A percentile compares a stretch with the other conserved stretches of the same genome.
phyloP scores from a whole-genome alignment of 2,113 vertebrate genomes.

The Thunnus thynnus region DNA sequence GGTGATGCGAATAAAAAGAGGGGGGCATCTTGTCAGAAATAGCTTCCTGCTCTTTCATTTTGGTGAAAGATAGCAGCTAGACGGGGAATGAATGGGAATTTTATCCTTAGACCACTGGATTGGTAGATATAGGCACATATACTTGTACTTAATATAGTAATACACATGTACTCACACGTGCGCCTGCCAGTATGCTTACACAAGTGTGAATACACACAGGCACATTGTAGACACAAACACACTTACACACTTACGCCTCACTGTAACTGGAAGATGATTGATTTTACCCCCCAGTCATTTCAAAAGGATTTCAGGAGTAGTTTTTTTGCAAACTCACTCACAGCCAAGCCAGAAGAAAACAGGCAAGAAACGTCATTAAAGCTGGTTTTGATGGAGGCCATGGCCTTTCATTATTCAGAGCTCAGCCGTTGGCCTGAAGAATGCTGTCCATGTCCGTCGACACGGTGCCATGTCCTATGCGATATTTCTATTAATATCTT shows the following conservation, averaged over 20 bases:
- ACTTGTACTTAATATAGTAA: not conserved
- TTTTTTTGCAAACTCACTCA: slow-evolving; percentile 39
- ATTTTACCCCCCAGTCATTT: slow-evolving; percentile 58
- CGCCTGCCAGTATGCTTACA: not conserved
- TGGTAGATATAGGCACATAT: slow-evolving; percentile 7
- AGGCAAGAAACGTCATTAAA: slow-evolving; percentile 63
- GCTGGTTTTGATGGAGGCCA: slow-evolving; percentile 62
- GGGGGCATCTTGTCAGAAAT: slow-evolving; percentile 62
- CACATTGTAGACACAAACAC: not conserved
- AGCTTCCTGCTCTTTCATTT: slow-evolving; percentile 57
- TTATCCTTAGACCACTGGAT: slow-evolving; percentile 1
- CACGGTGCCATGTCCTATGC: too few relatives aligned
- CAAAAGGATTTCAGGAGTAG: slow-evolving; percentile 43
- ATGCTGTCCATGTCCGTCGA: slow-evolving; percentile 41
- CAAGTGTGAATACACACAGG: slow-evolving; percentile 8
- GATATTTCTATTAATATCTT: too few relatives aligned
- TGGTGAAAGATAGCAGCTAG: slow-evolving; percentile 68
- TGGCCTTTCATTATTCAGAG: slow-evolving; percentile 71
- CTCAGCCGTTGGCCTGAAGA: slow-evolving; percentile 35
- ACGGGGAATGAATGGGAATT: slow-evolving; percentile 32
- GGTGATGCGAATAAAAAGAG: slow-evolving; percentile 48
- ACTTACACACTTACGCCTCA: not conserved
- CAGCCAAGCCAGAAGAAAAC: slow-evolving; percentile 40
- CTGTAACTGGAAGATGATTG: not conserved
- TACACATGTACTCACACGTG: not conserved